These are phyloP conservation scores for Muntiacus muntjak DNA, from an alignment of 2,113 vertebrate species.

Conservation along the genomic window DNA sequence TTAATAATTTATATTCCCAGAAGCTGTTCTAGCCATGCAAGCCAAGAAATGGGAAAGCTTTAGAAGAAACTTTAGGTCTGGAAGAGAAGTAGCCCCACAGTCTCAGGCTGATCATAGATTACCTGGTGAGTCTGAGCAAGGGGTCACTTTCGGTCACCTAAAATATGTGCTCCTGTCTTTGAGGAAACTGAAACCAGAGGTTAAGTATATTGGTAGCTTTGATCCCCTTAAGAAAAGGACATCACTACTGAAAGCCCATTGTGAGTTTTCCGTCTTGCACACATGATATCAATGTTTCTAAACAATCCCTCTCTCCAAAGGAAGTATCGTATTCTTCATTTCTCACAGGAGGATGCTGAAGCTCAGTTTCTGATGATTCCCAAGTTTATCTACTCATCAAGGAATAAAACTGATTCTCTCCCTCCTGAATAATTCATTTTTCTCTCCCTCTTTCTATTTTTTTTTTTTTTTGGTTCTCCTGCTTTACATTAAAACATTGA, in stretches of 20 bases:
- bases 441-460: not conserved
- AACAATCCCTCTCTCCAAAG: not conserved
- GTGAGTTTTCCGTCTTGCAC: not conserved
- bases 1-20: not conserved
- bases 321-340: not conserved
- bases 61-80: not conserved
- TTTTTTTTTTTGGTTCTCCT: not conserved
- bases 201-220: not conserved
- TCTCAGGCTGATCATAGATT: not conserved
- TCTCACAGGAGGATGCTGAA: not conserved
- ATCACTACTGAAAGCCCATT: not conserved
- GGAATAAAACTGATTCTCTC: not conserved
- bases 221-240: not conserved
- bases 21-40: not conserved
- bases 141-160: not conserved
- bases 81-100: not conserved
- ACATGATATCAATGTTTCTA: not conserved
- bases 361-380: not conserved
- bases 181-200: not conserved
- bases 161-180: rapidly evolving
- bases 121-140: not conserved
- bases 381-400: not conserved
- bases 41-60: not conserved
- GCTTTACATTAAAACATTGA: not conserved
- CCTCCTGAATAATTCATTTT: not conserved